Conservation (phyloP, 2,797 vertebrate species). For the Megalops cyprinoides region DNA sequence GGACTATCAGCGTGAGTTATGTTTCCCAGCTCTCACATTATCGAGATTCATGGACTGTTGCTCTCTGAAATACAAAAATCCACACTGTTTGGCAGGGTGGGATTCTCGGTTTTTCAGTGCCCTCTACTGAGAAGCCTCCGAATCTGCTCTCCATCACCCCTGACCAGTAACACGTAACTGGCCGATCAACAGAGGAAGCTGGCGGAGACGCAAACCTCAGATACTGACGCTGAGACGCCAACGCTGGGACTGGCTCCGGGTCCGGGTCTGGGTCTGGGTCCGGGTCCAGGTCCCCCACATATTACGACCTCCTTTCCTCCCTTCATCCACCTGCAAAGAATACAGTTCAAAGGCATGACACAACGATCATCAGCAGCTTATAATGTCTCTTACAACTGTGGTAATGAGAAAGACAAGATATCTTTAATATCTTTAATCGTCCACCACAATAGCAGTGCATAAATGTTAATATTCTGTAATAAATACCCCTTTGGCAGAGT, state of each 20-base stretch:
- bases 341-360: no score
- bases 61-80: conserved; percentile 74
- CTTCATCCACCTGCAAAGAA: no score
- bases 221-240: no score
- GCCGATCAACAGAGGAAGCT: conserved; percentile 55
- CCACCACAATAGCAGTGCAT: conserved; percentile 29
- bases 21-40: conserved; percentile 82
- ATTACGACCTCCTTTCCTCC: no score
- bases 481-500: conserved; percentile 26
- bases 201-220: neutral
- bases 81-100: conserved; percentile 69
- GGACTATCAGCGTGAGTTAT: conserved; percentile 86
- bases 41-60: conserved; percentile 85
- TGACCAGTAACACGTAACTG: conserved; percentile 48
- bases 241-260: no score
- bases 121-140: conserved; percentile 83
- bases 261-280: no score
- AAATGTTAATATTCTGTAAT: conserved; percentile 31
- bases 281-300: no score
- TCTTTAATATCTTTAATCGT: conserved; percentile 28
- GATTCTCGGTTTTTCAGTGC: conserved; percentile 84
- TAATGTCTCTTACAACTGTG: conserved; percentile 21
- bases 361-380: no score
- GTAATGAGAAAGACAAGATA: conserved; percentile 28
- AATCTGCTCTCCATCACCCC: conserved; percentile 66